Evolutionary conservation across 2,888 invertebrate species (phyloP).

Genomic region (Cactoblastis cactorum): DNA sequence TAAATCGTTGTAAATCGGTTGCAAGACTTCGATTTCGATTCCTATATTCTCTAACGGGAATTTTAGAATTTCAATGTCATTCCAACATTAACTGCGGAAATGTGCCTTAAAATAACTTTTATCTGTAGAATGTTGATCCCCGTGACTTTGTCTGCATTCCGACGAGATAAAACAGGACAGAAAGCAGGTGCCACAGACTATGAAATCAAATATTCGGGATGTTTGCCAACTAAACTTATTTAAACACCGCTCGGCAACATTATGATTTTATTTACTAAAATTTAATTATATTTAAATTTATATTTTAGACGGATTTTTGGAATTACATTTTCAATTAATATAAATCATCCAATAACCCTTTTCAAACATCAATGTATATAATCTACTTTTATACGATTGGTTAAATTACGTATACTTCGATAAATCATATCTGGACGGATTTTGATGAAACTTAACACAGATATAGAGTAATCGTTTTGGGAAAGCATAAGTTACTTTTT

Average conservation of each 20-base stretch:
- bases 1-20: too few relatives aligned
- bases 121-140: constrained; percentile 38
- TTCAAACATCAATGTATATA: too few relatives aligned
- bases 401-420: too few relatives aligned
- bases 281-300: not conserved
- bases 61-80: not conserved
- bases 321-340: too few relatives aligned
- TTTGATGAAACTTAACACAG: too few relatives aligned
- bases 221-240: constrained; percentile 51
- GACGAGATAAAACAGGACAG: constrained; percentile 39
- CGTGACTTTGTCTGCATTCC: constrained; percentile 41
- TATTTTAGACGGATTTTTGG: too few relatives aligned
- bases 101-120: constrained; percentile 37
- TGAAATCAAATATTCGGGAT: constrained; percentile 44
- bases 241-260: constrained; percentile 39
- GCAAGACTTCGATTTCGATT: not conserved
- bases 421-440: too few relatives aligned
- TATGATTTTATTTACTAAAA: constrained; percentile 43
- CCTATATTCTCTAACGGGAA: too few relatives aligned
- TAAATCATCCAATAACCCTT: too few relatives aligned
- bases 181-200: constrained; percentile 42
- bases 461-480: too few relatives aligned
- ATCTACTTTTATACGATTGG: too few relatives aligned
- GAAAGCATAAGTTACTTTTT: too few relatives aligned
- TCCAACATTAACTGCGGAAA: not conserved